These are phyloP conservation scores for Corythornis cristatus DNA, from an alignment of 2,113 vertebrate genomes.

Conservation along the genomic window DNA sequence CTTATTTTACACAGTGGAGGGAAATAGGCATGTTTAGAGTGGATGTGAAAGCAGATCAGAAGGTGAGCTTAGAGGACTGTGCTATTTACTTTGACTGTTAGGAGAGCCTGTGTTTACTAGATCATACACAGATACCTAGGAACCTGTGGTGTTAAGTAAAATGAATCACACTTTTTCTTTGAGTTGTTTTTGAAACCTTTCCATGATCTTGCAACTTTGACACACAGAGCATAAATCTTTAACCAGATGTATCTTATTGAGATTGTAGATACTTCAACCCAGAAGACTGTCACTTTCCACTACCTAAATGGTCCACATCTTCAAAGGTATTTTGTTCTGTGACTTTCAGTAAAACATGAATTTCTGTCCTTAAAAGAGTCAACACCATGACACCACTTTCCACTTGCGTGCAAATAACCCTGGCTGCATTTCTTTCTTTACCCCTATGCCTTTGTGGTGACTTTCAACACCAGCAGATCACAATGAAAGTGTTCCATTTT, in stretches of 20 bases:
- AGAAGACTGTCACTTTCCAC: neutral
- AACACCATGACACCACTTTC: neutral
- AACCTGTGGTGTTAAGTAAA: neutral
- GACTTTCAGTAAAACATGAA: neutral
- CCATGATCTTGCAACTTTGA: neutral
- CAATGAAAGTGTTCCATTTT: neutral
- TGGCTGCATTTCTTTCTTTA: neutral
- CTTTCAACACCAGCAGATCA: neutral
- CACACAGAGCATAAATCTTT: neutral
- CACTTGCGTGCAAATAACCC: neutral
- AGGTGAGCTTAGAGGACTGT: neutral
- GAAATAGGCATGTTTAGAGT: neutral
- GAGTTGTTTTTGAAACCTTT: neutral
- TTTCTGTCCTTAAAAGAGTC: neutral
- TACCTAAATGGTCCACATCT: neutral
- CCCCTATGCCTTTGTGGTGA: neutral
- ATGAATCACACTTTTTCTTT: neutral
- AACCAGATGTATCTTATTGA: neutral
- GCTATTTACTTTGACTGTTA: neutral
- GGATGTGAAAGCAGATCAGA: neutral
- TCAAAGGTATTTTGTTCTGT: neutral
- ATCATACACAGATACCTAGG: neutral
- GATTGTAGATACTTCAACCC: neutral
- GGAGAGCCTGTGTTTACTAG: neutral
- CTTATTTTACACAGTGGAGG: neutral